A percentile compares a stretch with the other conserved stretches of the same genome.
Conservation (phyloP, 1,140 invertebrate genomes). For the Drosophila ironensis region DNA sequence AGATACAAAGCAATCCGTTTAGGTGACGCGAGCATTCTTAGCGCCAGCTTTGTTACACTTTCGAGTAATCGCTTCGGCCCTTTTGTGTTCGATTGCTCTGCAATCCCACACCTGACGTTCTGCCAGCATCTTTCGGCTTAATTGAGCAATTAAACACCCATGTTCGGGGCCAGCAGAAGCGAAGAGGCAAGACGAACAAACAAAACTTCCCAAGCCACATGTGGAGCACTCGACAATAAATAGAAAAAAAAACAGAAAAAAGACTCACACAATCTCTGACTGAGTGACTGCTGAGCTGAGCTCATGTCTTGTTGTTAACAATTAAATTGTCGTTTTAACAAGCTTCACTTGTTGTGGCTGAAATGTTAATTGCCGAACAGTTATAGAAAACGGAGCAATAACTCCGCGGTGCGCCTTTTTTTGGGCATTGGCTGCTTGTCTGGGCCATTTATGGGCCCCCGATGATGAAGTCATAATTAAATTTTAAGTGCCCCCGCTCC, state of each 20-base stretch:
- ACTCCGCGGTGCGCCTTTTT: constrained; percentile 53
- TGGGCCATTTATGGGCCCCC: constrained; percentile 55
- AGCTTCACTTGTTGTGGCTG: constrained; percentile 74
- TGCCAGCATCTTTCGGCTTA: constrained; percentile 67
- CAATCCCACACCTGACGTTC: not conserved
- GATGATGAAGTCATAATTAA: constrained; percentile 67
- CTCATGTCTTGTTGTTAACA: constrained; percentile 77
- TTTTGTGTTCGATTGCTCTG: constrained; percentile 20
- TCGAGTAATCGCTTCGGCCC: not conserved
- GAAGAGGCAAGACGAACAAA: constrained; percentile 45
- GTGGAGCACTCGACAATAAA: constrained; percentile 58
- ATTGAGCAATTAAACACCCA: constrained; percentile 80
- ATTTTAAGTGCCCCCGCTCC: constrained; percentile 41
- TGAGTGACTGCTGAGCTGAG: constrained; percentile 31
- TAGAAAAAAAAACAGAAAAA: not conserved
- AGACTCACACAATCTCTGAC: not conserved
- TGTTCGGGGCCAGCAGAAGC: constrained; percentile 61
- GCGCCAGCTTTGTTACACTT: constrained; percentile 67
- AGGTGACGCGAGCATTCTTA: constrained; percentile 49
- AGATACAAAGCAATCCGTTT: not conserved
- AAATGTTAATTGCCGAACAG: constrained; percentile 81
- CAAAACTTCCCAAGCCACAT: constrained; percentile 75
- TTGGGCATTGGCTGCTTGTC: constrained; percentile 63
- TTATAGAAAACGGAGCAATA: constrained; percentile 73
- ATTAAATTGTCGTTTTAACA: constrained; percentile 82